Percentiles rank a stretch among this genome's conserved stretches.
Conservation (phyloP, 2,888 invertebrate genomes). For the Lasioglossum villosulum region DNA sequence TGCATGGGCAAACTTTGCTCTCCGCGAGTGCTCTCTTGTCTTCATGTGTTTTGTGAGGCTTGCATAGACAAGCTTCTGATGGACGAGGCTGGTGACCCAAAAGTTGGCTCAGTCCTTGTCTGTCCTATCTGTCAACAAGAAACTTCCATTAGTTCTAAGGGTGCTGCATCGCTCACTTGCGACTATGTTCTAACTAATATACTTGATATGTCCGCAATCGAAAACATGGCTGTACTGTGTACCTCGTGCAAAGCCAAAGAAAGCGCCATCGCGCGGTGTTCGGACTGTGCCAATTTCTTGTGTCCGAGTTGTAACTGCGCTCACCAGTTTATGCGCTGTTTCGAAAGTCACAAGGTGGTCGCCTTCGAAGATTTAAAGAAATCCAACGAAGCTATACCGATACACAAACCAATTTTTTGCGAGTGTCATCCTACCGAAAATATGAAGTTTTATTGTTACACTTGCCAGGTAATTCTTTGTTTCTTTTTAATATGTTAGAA, state of each 20-base stretch:
- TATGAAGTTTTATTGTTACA: constrained; percentile 94
- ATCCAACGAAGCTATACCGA: constrained; percentile 91
- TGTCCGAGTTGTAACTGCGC: constrained; percentile 98
- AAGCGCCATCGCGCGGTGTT: constrained; percentile 96
- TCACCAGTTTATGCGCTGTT: constrained; percentile 98
- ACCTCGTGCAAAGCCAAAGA: constrained; percentile 98
- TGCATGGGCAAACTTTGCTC: constrained; percentile 90
- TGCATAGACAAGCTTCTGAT: constrained; percentile 94
- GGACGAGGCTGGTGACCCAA: constrained; percentile 89
- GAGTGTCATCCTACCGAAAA: constrained; percentile 92
- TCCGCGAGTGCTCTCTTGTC: constrained; percentile 95
- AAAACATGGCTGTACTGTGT: constrained; percentile 89
- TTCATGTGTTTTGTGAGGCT: constrained; percentile 97
- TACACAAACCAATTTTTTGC: constrained; percentile 96
- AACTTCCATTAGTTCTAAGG: constrained; percentile 91
- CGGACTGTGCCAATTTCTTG: constrained; percentile 97
- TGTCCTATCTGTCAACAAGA: constrained; percentile 95
- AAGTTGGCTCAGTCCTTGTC: constrained; percentile 88
- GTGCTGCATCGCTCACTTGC: constrained; percentile 91
- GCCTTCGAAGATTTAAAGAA: constrained; percentile 94
- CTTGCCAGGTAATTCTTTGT: constrained; percentile 87
- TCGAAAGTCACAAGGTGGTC: constrained; percentile 96
- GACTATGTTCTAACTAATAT: constrained; percentile 95
- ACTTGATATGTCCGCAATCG: constrained; percentile 92
- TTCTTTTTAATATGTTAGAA: background rate